phyloP scores from a whole-genome alignment of 2,888 invertebrate genomes.

The Hypena proboscidalis region DNA sequence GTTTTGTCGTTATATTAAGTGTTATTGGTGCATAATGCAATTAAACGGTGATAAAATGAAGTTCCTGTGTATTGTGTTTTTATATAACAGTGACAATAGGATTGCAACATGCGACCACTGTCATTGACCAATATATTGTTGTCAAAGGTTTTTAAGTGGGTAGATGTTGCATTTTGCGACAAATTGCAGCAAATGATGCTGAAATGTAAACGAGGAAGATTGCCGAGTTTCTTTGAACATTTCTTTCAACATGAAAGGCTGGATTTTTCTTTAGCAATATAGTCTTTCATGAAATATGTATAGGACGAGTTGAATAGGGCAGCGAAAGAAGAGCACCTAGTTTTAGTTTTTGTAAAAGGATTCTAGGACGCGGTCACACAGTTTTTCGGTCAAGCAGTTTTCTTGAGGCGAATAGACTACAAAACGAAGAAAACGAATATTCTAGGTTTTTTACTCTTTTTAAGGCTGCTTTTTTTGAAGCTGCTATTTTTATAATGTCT shows the following conservation, averaged over 20 bases:
- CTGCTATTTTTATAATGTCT: too few species aligned
- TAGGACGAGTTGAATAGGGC: conserved; percentile 6
- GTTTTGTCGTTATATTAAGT: conserved; percentile 31
- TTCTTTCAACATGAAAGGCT: conserved; percentile 1
- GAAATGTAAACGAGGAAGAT: neutral
- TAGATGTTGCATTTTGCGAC: conserved; percentile 3
- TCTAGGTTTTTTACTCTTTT: too few species aligned
- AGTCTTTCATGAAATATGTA: conserved; percentile 10
- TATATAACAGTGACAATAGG: conserved; percentile 22
- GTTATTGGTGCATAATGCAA: conserved; percentile 30
- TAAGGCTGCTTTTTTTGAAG: too few species aligned
- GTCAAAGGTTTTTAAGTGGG: conserved; percentile 8
- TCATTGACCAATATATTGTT: conserved; percentile 34
- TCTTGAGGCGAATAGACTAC: too few species aligned
- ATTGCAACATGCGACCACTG: conserved; percentile 23
- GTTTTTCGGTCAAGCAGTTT: too few species aligned
- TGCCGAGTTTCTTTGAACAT: neutral
- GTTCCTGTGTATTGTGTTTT: conserved; percentile 19
- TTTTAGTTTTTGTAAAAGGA: neutral
- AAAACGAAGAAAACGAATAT: too few species aligned
- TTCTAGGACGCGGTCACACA: too few species aligned
- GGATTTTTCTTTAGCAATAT: neutral
- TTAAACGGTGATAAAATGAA: conserved; percentile 14
- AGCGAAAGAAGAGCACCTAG: neutral
- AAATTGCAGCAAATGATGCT: conserved; percentile 4